A percentile compares a stretch with the other conserved stretches of the same genome.
These are phyloP conservation scores for Acleris cristana DNA, from an alignment of 2,888 invertebrate species.

Conservation along the genomic window DNA sequence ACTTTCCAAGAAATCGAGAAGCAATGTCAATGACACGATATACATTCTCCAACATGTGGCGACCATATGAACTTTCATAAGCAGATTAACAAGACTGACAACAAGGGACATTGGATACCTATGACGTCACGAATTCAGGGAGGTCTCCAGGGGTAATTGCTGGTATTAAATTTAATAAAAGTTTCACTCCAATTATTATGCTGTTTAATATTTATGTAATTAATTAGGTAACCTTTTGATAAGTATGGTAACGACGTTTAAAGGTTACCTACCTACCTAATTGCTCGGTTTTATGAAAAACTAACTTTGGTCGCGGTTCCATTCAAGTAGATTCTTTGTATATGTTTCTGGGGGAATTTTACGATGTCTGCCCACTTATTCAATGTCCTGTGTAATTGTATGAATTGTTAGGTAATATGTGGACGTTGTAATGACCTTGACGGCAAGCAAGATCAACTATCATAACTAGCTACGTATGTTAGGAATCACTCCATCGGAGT, in stretches of 20 bases:
- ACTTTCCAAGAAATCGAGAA: background rate
- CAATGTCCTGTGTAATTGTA: too few relatives aligned
- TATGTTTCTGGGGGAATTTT: too few relatives aligned
- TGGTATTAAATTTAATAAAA: background rate
- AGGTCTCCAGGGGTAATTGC: constrained; percentile 9
- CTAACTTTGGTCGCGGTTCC: too few relatives aligned
- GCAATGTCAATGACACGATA: constrained; percentile 28
- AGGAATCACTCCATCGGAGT: too few relatives aligned
- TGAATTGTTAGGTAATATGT: too few relatives aligned
- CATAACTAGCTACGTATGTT: too few relatives aligned
- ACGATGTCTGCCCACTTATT: too few relatives aligned
- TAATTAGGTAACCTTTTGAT: background rate
- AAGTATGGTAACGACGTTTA: background rate
- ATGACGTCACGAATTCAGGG: constrained; percentile 14
- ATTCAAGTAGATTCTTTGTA: too few relatives aligned
- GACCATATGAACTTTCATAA: constrained; percentile 27
- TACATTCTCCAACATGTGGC: constrained; percentile 19
- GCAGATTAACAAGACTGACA: constrained; percentile 3
- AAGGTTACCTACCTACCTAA: background rate
- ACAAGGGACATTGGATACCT: constrained; percentile 17
- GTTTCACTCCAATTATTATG: background rate
- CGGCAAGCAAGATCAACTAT: too few relatives aligned
- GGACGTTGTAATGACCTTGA: too few relatives aligned
- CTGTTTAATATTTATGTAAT: background rate
- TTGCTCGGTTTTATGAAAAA: background rate